phyloP scores from a whole-genome alignment of 2,797 vertebrate species.

The Hafferia zeledoni region DNA sequence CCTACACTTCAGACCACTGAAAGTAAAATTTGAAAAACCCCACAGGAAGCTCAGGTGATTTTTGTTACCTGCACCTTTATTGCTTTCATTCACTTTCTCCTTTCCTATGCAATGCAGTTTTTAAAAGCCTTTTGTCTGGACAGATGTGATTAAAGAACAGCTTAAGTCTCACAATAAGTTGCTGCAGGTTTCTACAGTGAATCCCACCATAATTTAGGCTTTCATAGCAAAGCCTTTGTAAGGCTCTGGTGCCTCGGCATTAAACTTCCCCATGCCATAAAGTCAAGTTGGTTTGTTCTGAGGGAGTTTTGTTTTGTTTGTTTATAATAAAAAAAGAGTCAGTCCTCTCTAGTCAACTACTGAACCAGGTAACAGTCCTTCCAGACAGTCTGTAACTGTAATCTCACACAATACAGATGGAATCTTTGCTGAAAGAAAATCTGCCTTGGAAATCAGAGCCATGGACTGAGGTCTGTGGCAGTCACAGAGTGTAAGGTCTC shows the following conservation, averaged over 20 bases:
- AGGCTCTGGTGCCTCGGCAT: background rate
- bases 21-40: background rate
- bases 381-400: background rate
- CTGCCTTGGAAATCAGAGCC: background rate
- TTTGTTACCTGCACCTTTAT: background rate
- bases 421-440: background rate
- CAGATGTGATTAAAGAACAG: background rate
- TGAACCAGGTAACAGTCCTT: background rate
- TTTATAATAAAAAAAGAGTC: background rate
- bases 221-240: background rate
- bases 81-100: background rate
- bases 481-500: background rate
- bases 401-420: background rate
- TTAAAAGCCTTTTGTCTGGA: background rate
- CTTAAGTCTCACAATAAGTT: background rate
- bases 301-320: background rate
- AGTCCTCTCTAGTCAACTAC: background rate
- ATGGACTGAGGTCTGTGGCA: rapidly evolving
- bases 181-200: conserved; percentile 12
- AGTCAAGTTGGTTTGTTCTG: background rate
- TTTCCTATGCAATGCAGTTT: background rate
- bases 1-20: background rate
- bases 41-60: background rate
- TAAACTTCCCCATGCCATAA: background rate
- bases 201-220: background rate